Base-by-base conservation (phyloP, 2,888 invertebrate species). In the Cataglyphis livida region DNA sequence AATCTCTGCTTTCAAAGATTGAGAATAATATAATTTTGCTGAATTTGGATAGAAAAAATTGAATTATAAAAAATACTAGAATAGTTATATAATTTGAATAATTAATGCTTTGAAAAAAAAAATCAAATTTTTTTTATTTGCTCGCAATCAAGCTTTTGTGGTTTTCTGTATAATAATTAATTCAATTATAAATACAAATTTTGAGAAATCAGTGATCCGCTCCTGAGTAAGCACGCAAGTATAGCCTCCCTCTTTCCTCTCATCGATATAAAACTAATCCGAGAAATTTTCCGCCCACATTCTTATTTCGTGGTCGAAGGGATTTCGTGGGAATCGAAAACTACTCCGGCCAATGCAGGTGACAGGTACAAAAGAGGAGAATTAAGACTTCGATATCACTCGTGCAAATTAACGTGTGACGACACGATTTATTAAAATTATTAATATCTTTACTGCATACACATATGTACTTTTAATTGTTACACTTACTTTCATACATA, bases 231-330 rank as follows among this genome's bases (percentile, higher is more conserved):
- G 28, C 70, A 70, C n/a, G 38, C 9, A 41, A 21, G 35, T 32
- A 57, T 70, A 57, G 51, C n/a, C n/a, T 51, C 7, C 18, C 76
- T n/a, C 54, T 32, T 66, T 68, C 51, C 7, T 51, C n/a, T 51
- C 51, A n/a, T 9, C 54, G 38, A 66, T 75, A 76, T 76, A 76
- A 76, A 76, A 76, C 54, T 70, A 10, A 21, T 70, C 41, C 28
- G 71, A 70, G 76, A 76, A 70, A 76, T 76, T 70, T 76, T 28
- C 73, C 38, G 54, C n/a, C 65, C 64, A 44, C 76, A 70, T 76
- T 76, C 76, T 76, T 76, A 76, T 76, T 76, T 76, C 76, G 54
- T 76, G 71, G 76, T 76, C 76, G 76, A 76, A 76, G 32, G 73
- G 71, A 76, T 41, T 76, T 15, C 71, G 57, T 25, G 21, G 35